These are phyloP conservation scores for Drosophila phalerata DNA, from an alignment of 2,888 invertebrate species.

Conservation along the genomic window DNA sequence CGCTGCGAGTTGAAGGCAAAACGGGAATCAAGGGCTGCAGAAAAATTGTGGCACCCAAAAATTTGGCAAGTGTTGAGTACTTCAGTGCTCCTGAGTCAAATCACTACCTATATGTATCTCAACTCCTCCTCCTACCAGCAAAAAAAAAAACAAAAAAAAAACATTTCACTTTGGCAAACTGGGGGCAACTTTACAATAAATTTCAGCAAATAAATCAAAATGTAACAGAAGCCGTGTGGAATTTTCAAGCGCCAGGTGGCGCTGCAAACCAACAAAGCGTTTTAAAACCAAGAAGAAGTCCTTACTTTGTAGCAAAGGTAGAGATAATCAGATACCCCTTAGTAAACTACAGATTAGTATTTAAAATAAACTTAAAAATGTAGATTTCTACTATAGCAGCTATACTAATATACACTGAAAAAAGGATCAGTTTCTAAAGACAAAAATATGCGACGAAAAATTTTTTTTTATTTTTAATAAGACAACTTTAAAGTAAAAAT, in stretches of 20 bases:
- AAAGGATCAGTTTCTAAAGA: no score
- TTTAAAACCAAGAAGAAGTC: background rate
- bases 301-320: no score
- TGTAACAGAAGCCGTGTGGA: slow-evolving; percentile 74
- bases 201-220: slow-evolving; percentile 80
- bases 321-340: slow-evolving; percentile 15
- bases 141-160: slow-evolving; percentile 1
- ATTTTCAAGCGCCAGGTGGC: slow-evolving; percentile 75
- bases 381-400: no score
- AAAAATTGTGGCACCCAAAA: background rate
- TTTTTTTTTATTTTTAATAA: no score
- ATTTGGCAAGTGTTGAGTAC: slow-evolving; percentile 49
- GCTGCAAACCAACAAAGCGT: slow-evolving; percentile 22
- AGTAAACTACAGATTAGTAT: no score
- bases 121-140: background rate
- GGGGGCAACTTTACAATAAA: slow-evolving; percentile 74
- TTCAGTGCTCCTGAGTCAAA: slow-evolving; percentile 27
- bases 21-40: no score
- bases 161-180: slow-evolving; percentile 54
- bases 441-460: no score
- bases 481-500: no score
- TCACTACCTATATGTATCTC: slow-evolving; percentile 38
- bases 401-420: no score
- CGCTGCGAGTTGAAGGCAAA: background rate
- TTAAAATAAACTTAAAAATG: no score